Conservation (phyloP, 2,797 vertebrate genomes). For the Anas georgica region DNA sequence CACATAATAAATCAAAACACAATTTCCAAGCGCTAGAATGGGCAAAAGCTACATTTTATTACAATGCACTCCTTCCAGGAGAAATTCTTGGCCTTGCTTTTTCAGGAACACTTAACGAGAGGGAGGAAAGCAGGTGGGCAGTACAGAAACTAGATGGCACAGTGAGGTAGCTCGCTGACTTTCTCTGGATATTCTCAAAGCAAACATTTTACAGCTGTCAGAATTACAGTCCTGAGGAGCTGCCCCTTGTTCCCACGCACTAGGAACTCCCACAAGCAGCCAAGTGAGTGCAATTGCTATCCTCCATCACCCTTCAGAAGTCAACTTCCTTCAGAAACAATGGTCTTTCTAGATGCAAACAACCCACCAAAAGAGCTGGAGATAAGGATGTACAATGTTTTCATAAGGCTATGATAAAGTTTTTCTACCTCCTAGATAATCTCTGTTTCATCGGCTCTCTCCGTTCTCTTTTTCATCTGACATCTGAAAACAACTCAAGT, state of each 20-base stretch:
- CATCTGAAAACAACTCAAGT: background rate
- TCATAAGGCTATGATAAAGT: background rate
- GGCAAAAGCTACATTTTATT: slow-evolving; percentile 11
- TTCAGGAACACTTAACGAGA: background rate
- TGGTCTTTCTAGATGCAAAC: background rate
- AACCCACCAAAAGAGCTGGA: background rate
- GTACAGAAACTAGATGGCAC: background rate
- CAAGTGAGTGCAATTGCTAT: background rate
- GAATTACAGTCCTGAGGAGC: background rate
- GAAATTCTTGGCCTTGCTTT: background rate
- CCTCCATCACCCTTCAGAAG: background rate
- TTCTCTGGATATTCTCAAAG: background rate
- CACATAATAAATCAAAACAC: slow-evolving; percentile 60
- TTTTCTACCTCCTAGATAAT: background rate
- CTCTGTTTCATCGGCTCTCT: background rate
- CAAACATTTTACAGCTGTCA: background rate
- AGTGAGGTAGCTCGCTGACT: background rate
- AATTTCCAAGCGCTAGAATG: slow-evolving; percentile 29
- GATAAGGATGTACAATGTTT: background rate
- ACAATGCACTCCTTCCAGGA: background rate
- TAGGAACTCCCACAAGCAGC: background rate
- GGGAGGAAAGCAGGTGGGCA: background rate
- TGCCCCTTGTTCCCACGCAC: background rate
- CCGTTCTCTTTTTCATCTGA: background rate
- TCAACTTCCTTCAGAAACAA: slow-evolving; percentile 45